Base-by-base conservation (phyloP, 2,113 vertebrate genomes). In the Cathartes aura region DNA sequence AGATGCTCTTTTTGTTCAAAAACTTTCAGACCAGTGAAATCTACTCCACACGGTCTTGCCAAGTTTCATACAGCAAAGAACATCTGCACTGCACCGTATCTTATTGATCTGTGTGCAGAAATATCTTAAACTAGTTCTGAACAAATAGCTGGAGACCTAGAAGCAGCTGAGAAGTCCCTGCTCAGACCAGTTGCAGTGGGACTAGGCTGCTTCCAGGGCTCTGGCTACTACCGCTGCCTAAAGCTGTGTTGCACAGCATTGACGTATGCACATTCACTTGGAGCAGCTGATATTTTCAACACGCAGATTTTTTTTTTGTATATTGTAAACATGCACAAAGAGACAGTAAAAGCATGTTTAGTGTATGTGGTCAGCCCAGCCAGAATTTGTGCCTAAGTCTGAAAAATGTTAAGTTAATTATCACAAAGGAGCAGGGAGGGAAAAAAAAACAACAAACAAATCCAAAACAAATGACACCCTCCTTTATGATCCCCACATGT, bases 1-100 rank as follows among this genome's bases (percentile, higher is more conserved):
- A 74, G 59, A 83, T 30, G 29, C 23, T 63, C 32, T 83, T 91
- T 68, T 48, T 53, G 20, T 47, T 74, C 52, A 89, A 38, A 56
- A 43, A 24, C 15, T 42, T 92, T 87, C 59, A 78, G 52, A 60
- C 22, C n/a, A 62, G 67, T 42, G 56, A 78, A 87, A 56, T 68
- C 36, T 63, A 34, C 17, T 50, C 32, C 19, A 24, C 4, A 1
- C 0, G 2, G 40, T 47, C 85, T 34, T 60, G 34, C 70, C 84
- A 90, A 82, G 34, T 83, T 87, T 32, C 59, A 30, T 4, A 62
- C 18, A n/a, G 64, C 18, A 82, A 63, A 78, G 47, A 81, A 84
- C 83, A 87, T 82, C 91, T 93, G 91, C 43, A 18, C 30, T 60
- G 87, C 89, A 87, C 83, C 36, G 7, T 24, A 68, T 75, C 72